These are phyloP conservation scores for Apolygus lucorum DNA, from an alignment of 1,140 invertebrate genomes.

Conservation along the genomic window DNA sequence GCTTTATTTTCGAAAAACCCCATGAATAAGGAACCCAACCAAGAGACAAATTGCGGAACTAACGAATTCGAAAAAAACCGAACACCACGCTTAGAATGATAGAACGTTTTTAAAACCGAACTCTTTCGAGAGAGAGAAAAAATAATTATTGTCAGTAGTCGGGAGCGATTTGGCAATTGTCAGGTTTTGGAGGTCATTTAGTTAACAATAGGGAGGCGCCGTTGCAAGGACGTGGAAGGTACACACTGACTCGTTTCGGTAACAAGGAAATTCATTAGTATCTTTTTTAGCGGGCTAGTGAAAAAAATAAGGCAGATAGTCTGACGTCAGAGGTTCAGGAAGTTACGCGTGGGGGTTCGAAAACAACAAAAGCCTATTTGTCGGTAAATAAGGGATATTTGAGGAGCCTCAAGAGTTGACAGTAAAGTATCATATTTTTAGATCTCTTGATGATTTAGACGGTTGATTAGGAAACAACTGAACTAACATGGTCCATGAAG, in stretches of 20 bases:
- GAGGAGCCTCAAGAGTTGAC: no score
- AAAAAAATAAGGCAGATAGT: not conserved
- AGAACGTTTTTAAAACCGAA: no score
- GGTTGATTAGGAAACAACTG: no score
- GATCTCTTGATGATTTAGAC: no score
- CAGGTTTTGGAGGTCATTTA: not conserved
- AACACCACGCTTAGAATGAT: not conserved
- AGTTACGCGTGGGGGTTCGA: no score
- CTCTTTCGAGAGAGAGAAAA: not conserved
- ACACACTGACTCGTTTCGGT: not conserved
- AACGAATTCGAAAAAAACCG: not conserved
- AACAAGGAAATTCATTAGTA: slow-evolving; percentile 7
- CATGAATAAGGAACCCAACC: no score
- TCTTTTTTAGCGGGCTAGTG: not conserved
- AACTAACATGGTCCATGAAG: no score
- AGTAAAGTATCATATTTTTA: no score
- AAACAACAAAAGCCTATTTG: no score
- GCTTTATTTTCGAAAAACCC: no score
- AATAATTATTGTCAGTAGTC: not conserved
- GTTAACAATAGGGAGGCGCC: no score
- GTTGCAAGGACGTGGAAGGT: not conserved
- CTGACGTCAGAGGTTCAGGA: not conserved
- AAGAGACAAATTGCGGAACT: not conserved
- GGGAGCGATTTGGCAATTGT: slow-evolving; percentile 8
- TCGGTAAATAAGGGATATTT: no score